Evolutionary conservation across 2,888 invertebrate genomes (phyloP), one percentile per base, ranked within the genome.

Genomic region (Drosophila ezoana): DNA sequence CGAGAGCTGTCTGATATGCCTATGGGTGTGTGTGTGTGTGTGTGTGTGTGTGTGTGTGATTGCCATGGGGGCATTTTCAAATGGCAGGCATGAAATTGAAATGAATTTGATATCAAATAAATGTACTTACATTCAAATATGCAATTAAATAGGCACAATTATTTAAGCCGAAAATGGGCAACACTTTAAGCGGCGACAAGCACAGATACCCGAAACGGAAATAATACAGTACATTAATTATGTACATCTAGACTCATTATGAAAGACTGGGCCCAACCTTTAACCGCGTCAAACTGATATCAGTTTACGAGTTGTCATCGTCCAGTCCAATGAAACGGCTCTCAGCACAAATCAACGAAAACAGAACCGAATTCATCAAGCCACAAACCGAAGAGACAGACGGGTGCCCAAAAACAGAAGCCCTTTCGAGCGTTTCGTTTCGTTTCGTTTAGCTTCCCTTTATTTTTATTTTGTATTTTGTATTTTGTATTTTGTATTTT

Each of bases 81-180:
- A 67, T 82, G 64, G 70, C 68, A 68, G 62, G 68, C 73, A 85
- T 76, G 65, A 80, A 81, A 82, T 79, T 79, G 75, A 87, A 79
- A 79, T 81, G 68, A 73, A 84, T 87, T 85, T 77, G 62, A 72
- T 76, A 85, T 79, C 69, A 79, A 81, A 84, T 72, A 68, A 78
- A 72, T 74, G 58, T 68, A 73, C 64, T 69, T 66, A 66, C 61
- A 82, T 60, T 48, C 18, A 44, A 60, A 67, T 73, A 66, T 72
- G 76, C 61, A 74, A 71, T 72, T 74, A 76, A 72, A 65, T 61
- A 20, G 8, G 14, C 20, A 58, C 65, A 63, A 51, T 76, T 75
- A 63, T 58, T 69, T 33, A 62, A 53, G 32, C 43, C 41, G 16
- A 40, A 61, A 49, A 45, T 49, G 48, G 58, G 16, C 48, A 40